Conservation (phyloP, 92 coral and sea anemone species). For the Palythoa caribaeorum region DNA sequence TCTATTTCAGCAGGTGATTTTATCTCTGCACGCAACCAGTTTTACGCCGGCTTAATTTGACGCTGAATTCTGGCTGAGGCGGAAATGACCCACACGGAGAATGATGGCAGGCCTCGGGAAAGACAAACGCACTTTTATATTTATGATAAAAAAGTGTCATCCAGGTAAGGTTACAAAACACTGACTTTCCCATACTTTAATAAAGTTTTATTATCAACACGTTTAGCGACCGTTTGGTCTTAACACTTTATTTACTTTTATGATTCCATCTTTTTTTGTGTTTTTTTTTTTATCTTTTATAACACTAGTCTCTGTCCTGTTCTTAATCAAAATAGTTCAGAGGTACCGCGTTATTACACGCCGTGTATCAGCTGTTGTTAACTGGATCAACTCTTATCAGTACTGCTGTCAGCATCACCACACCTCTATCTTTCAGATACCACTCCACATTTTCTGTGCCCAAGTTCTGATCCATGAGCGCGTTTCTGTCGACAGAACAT, state of each 20-base stretch:
- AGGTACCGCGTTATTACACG: background rate
- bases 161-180: background rate
- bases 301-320: background rate
- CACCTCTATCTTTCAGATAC: constrained; percentile 77
- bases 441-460: constrained; percentile 90
- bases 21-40: too few relatives aligned
- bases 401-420: constrained; percentile 73
- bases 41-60: too few relatives aligned
- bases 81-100: too few relatives aligned
- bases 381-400: constrained; percentile 77
- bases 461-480: constrained; percentile 80
- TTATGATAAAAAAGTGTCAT: background rate
- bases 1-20: too few relatives aligned
- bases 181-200: background rate
- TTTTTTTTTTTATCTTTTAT: background rate
- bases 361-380: background rate
- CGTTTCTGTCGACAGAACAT: constrained; percentile 73
- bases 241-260: background rate
- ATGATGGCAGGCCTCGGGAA: too few relatives aligned
- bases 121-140: background rate
- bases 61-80: too few relatives aligned
- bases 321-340: background rate
- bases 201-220: background rate
- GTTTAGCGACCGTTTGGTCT: constrained; percentile 6
- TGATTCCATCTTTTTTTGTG: background rate